phyloP scores from a whole-genome alignment of 2,797 vertebrate species.

The Sebastes diploproa region DNA sequence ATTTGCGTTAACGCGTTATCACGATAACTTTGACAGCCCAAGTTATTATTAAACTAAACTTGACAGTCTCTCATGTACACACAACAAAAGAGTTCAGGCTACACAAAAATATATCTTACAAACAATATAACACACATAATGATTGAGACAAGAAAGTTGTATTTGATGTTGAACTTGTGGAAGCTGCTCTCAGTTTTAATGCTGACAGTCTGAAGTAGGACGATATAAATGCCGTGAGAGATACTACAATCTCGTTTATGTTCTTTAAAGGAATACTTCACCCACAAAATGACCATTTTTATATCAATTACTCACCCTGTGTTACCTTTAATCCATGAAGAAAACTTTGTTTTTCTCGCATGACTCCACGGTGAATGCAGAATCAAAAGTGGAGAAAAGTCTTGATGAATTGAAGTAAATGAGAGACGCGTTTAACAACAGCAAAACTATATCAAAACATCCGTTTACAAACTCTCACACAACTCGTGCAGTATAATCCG shows the following conservation, averaged over 20 bases:
- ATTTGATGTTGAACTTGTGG: neutral
- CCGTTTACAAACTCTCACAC: neutral
- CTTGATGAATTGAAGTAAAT: neutral
- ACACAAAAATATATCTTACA: neutral
- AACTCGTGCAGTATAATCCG: neutral
- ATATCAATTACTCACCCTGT: neutral
- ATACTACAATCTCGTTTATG: neutral
- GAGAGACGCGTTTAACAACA: neutral
- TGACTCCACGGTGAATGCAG: neutral
- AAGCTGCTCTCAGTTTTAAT: neutral
- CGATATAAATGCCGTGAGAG: neutral
- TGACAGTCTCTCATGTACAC: neutral
- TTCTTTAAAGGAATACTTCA: neutral
- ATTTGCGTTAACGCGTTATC: too few species aligned
- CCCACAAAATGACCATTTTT: neutral
- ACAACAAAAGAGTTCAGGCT: neutral
- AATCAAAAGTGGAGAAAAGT: neutral
- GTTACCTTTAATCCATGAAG: neutral
- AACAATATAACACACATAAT: neutral
- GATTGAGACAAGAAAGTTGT: neutral
- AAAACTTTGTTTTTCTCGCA: neutral
- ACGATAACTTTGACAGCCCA: too few species aligned
- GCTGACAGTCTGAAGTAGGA: neutral
- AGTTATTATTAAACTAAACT: neutral
- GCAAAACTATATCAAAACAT: neutral